Conservation (phyloP, 2,113 vertebrate genomes). For the Alethe castanea region DNA sequence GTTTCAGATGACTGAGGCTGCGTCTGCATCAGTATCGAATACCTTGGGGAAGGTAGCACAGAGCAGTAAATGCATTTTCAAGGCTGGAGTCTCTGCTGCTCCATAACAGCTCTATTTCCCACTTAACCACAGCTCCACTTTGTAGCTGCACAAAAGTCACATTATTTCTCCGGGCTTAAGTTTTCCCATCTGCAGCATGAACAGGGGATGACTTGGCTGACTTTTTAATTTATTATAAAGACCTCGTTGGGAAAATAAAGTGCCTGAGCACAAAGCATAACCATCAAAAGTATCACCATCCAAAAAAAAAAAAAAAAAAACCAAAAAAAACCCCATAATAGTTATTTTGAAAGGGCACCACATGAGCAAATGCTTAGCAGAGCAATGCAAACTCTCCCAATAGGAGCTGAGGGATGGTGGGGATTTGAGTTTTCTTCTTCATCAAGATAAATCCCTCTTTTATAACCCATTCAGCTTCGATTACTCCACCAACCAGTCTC, state of each 20-base stretch:
- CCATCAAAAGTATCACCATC: not conserved
- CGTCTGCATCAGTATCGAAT: not conserved
- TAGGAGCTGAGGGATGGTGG: not conserved
- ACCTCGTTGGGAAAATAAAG: not conserved
- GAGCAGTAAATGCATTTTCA: not conserved
- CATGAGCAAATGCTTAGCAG: not conserved
- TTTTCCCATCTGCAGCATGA: not conserved
- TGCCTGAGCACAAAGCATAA: not conserved
- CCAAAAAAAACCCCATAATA: not conserved
- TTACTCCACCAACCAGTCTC: not conserved
- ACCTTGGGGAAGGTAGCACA: not conserved
- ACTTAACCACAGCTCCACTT: not conserved
- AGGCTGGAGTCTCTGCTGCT: not conserved
- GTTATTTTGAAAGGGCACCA: not conserved
- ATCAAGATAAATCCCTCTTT: not conserved
- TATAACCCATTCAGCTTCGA: not conserved
- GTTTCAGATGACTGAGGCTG: conserved; percentile 13
- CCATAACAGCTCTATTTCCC: not conserved
- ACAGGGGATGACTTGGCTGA: not conserved
- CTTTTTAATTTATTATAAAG: not conserved
- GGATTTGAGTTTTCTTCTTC: not conserved
- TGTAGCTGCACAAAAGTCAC: not conserved
- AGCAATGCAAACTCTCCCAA: not conserved
- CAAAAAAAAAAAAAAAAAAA: not conserved
- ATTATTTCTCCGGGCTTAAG: not conserved